A percentile compares a stretch with the other conserved stretches of the same genome.
These are phyloP conservation scores for Cylindroiulus punctatus DNA, from an alignment of 2,888 invertebrate genomes.

Conservation along the genomic window DNA sequence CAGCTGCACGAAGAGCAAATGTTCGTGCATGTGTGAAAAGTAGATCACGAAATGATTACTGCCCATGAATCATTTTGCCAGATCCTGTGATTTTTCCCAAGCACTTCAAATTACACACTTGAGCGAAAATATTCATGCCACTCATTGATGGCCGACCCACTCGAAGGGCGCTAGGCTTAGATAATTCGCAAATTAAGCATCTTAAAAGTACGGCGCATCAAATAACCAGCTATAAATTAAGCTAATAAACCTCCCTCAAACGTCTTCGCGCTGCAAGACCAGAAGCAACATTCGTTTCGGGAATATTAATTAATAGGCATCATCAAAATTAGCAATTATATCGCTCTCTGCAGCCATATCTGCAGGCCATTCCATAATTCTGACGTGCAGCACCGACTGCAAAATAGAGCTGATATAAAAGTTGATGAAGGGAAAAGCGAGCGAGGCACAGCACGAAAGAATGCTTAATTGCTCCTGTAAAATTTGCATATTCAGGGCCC, in stretches of 20 bases:
- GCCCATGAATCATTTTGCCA: not conserved
- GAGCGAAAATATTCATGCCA: conserved; percentile 1
- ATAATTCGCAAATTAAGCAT: conserved; percentile 24
- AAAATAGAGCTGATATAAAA: not conserved
- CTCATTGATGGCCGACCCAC: not conserved
- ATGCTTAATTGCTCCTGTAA: conserved; percentile 35
- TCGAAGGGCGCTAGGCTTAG: not conserved
- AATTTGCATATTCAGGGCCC: not conserved
- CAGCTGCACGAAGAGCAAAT: not conserved
- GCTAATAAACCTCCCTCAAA: conserved; percentile 2
- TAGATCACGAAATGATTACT: not conserved
- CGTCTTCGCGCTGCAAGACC: not conserved
- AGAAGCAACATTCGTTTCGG: conserved; percentile 15
- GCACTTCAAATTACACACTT: conserved; percentile 12
- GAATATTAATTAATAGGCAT: conserved; percentile 36
- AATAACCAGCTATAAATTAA: conserved; percentile 3
- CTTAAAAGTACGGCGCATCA: not conserved
- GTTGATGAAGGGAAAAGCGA: conserved; percentile 29
- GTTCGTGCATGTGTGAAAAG: not conserved
- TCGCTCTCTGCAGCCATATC: conserved; percentile 20
- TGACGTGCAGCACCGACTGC: conserved; percentile 6
- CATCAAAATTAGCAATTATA: conserved; percentile 40
- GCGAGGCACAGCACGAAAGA: not conserved
- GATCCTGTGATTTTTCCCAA: not conserved
- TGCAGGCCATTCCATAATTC: conserved; percentile 14